These are phyloP conservation scores for Megalops atlanticus DNA, from an alignment of 2,113 vertebrate genomes.

Conservation along the genomic window DNA sequence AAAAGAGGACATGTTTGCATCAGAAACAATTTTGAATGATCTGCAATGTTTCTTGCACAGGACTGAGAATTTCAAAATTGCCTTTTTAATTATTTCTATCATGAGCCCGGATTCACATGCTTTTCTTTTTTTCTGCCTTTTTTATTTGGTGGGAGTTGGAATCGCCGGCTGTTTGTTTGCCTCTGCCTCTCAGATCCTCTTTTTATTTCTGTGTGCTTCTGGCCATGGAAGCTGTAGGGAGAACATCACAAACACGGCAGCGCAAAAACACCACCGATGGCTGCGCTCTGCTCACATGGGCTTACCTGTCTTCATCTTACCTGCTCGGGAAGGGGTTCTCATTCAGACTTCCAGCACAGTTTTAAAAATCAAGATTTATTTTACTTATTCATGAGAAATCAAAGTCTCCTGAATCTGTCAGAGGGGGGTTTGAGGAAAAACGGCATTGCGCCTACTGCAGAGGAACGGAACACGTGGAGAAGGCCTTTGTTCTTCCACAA, in stretches of 20 bases:
- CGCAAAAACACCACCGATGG: not conserved
- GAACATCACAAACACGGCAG: not conserved
- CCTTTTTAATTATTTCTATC: too few relatives aligned
- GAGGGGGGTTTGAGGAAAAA: constrained; percentile 6
- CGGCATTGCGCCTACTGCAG: not conserved
- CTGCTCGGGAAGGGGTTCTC: not conserved
- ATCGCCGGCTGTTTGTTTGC: too few relatives aligned
- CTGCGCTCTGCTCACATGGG: not conserved
- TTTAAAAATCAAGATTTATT: not conserved
- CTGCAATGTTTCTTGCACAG: too few relatives aligned
- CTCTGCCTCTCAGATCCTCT: too few relatives aligned
- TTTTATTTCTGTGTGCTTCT: too few relatives aligned
- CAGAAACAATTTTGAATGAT: too few relatives aligned
- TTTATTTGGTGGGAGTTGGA: too few relatives aligned
- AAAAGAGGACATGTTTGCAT: too few relatives aligned
- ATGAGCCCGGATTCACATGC: too few relatives aligned
- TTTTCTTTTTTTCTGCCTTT: too few relatives aligned
- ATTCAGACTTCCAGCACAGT: not conserved
- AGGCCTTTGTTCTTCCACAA: not conserved
- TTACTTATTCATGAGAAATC: not conserved
- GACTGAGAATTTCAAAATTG: too few relatives aligned
- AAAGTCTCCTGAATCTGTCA: not conserved
- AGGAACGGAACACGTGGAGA: not conserved
- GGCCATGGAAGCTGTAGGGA: not conserved
- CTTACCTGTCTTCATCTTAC: not conserved